A percentile compares a stretch with the other conserved stretches of the same genome.
phyloP scores from a whole-genome alignment of 2,888 invertebrate genomes.

The Prosapia bicincta region DNA sequence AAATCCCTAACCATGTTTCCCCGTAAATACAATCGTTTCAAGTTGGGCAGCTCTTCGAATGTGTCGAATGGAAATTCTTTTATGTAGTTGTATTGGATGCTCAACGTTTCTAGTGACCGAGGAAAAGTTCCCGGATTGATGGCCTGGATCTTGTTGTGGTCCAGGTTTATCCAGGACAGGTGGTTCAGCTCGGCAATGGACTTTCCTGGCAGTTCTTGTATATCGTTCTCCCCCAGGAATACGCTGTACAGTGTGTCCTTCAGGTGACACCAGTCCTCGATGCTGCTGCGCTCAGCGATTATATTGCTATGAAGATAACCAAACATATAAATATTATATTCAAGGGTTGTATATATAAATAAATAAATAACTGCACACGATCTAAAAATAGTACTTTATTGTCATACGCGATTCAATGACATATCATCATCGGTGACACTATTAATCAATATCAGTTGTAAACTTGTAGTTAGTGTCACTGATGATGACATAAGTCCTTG shows the following conservation, averaged over 20 bases:
- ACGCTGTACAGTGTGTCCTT: conserved; percentile 72
- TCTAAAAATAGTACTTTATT: too few species aligned
- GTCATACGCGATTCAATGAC: too few species aligned
- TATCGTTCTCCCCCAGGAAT: conserved; percentile 78
- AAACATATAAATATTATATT: too few species aligned
- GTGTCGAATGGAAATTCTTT: conserved; percentile 66
- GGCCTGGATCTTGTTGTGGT: conserved; percentile 66
- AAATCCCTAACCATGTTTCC: conserved; percentile 59
- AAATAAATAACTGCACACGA: too few species aligned
- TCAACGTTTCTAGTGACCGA: conserved; percentile 64
- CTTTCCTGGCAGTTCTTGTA: conserved; percentile 55
- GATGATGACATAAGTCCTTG: too few species aligned
- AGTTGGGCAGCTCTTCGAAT: conserved; percentile 56
- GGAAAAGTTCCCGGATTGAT: conserved; percentile 64
- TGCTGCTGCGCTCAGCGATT: conserved; percentile 52
- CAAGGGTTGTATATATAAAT: too few species aligned
- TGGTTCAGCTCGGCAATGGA: conserved; percentile 64
- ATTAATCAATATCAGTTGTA: too few species aligned
- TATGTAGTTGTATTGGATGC: conserved; percentile 69
- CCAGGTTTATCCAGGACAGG: conserved; percentile 63
- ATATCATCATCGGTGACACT: too few species aligned
- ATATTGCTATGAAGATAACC: conserved; percentile 71
- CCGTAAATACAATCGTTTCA: conserved; percentile 59
- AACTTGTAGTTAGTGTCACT: too few species aligned
- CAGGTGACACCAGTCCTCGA: conserved; percentile 75